Evolutionary conservation across 2,113 vertebrate species (phyloP).

Genomic region (Elephantulus edwardii): DNA sequence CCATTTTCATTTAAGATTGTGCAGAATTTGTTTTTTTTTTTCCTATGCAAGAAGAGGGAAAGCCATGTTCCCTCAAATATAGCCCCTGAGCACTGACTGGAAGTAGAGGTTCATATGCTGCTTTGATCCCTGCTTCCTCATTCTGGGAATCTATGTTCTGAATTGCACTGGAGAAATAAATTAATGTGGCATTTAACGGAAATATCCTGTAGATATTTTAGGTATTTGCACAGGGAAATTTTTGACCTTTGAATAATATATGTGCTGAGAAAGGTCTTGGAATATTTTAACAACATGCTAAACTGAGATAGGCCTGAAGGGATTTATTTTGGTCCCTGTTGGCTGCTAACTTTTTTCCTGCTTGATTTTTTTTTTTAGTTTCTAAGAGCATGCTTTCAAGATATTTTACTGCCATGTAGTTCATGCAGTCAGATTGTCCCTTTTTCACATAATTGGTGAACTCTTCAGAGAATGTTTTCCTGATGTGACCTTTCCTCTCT

Average conservation of each 20-base stretch:
- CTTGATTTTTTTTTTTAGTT: slow-evolving; percentile 43
- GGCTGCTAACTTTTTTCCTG: slow-evolving; percentile 41
- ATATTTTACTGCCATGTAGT: background rate
- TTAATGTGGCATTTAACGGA: slow-evolving; percentile 59
- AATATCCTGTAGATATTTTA: slow-evolving; percentile 74
- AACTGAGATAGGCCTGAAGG: slow-evolving; percentile 34
- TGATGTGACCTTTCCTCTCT: background rate
- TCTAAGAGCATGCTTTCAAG: slow-evolving; percentile 12
- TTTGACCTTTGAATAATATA: slow-evolving; percentile 77
- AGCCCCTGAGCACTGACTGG: background rate
- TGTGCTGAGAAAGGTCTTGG: slow-evolving; percentile 72
- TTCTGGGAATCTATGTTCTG: slow-evolving; percentile 17
- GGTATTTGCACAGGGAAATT: slow-evolving; percentile 69
- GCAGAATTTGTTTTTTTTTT: background rate
- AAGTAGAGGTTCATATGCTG: background rate
- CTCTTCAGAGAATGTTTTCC: background rate
- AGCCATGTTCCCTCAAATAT: background rate
- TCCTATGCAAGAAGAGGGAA: background rate
- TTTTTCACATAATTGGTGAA: slow-evolving; percentile 34
- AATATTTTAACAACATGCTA: slow-evolving; percentile 70
- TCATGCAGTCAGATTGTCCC: background rate
- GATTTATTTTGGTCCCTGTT: slow-evolving; percentile 64
- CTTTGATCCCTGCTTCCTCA: background rate
- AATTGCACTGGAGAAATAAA: slow-evolving; percentile 43
- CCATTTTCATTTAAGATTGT: slow-evolving; percentile 29